Evolutionary conservation across 2,113 vertebrate species (phyloP), one percentile per base, ranked within the genome.

Genomic region (Alaudala cheleensis): DNA sequence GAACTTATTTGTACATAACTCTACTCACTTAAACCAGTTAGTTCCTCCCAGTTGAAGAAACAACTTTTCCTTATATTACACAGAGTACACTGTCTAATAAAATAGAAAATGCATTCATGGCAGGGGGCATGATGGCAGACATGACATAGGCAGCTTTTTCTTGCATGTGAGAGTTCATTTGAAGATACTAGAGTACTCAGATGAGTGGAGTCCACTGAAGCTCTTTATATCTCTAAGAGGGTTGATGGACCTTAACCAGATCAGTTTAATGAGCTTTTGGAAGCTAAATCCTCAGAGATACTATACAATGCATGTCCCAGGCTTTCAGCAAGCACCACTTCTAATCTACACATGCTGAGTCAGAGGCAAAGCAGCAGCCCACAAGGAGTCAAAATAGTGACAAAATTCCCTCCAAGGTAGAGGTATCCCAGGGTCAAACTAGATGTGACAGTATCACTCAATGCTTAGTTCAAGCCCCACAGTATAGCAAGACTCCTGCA

Each of bases 251-350:
- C 70, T 96, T 96, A 96, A 97, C 73, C 34, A 92, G 93, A 96
- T 94, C 80, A 85, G 57, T 93, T 92, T 96, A 96, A 97, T 77
- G 70, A 96, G 96, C 92, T 96, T 95, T 91, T 86, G 47, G 57
- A 92, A 95, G 73, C 64, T 84, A 94, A 95, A 83, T 93, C 93
- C 91, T 93, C 42, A 26, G 57, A 93, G 82, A 93, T 17, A 79
- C 72, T 86, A 81, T 22, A 89, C 61, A 50, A 72, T 3, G 57
- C 40, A 49, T 8, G 29, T 70, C 70, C 62, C 70, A 67, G 9
- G 39, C 80, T 80, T 90, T 54, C 61, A 44, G 84, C 44, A 82
- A 94, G 89, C 65, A 84, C 51, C 44, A 53, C 24, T 90, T 88
- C 29, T 74, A 83, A 81, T 64, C 79, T 78, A 54, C 18, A 64